These are phyloP conservation scores for Lepidocyrtoides sp. DNA, from an alignment of 2,888 invertebrate species.

Conservation along the genomic window DNA sequence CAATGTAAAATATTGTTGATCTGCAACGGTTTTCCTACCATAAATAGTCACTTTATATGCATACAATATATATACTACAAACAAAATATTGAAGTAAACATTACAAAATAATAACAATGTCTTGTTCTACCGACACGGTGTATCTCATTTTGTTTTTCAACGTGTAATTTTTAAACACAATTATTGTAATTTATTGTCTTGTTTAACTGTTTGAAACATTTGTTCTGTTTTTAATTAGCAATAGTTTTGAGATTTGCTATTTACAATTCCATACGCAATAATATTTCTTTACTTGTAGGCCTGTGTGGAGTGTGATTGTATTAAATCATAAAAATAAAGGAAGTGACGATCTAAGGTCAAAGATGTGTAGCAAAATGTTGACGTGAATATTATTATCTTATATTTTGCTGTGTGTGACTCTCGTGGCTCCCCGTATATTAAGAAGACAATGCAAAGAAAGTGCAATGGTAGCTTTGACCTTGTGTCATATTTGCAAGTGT, in stretches of 20 bases:
- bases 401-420: too few relatives aligned
- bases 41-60: slow-evolving; percentile 24
- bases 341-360: too few relatives aligned
- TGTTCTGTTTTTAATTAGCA: background rate
- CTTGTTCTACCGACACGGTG: slow-evolving; percentile 22
- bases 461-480: slow-evolving; percentile 21
- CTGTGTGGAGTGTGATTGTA: too few relatives aligned
- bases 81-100: too few relatives aligned
- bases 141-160: slow-evolving; percentile 6
- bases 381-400: background rate
- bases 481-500: background rate
- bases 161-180: background rate
- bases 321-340: too few relatives aligned
- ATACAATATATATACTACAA: background rate
- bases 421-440: too few relatives aligned
- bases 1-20: slow-evolving; percentile 8
- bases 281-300: too few relatives aligned
- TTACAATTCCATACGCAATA: too few relatives aligned
- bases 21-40: slow-evolving; percentile 44
- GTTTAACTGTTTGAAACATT: background rate
- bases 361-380: too few relatives aligned
- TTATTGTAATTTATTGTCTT: slow-evolving; percentile 5
- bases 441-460: slow-evolving; percentile 50
- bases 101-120: background rate
- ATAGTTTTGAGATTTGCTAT: background rate